Evolutionary conservation across 1,140 invertebrate species (phyloP), one percentile per base, ranked within the genome.

Genomic region (Chironomus striatipennis): DNA sequence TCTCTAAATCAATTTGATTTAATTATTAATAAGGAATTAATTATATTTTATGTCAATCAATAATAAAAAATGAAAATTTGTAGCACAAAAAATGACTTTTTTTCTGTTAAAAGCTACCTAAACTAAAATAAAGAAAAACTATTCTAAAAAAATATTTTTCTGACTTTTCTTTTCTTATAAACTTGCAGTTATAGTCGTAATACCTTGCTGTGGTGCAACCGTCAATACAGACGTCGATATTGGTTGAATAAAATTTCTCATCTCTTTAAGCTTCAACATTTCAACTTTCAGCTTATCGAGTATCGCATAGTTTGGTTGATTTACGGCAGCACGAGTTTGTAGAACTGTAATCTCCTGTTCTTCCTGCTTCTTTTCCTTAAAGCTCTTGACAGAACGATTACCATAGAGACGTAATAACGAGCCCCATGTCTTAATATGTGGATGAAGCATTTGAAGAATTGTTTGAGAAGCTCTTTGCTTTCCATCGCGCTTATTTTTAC

Each of bases 401-500:
- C 96, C 96, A 83, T 99, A 99, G 20, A 99, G 85, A 9, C 95
- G 87, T 7, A 99, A 82, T 34, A 99, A 85, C 0, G 95, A 96
- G 57, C 96, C 96, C 95, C 96, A 98, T n/a, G 91, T 95, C 10
- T 88, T 89, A 57, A 98, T 93, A 80, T 98, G 94, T 1, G 96
- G 95, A 85, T 98, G 96, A 34, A 97, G 83, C 43, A 88, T 87
- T 83, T 97, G 93, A 42, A 99, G 82, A 77, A 99, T 96, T n/a
- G 93, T 90, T 84, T 98, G 97, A 15, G 96, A 95, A 10, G 96
- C 96, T 78, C 93, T 85, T 81, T 99, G 97, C 83, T 98, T 98
- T n/a, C 96, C 97, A 79, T 97, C 96, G 78, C 95, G 90, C 84
- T 98, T 98, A 84, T 98, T 98, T 79, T 95, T 94, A 82, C 96